A percentile compares a stretch with the other conserved stretches of the same genome.
Conservation (phyloP, 2,888 invertebrate genomes). For the Thecophora atra region DNA sequence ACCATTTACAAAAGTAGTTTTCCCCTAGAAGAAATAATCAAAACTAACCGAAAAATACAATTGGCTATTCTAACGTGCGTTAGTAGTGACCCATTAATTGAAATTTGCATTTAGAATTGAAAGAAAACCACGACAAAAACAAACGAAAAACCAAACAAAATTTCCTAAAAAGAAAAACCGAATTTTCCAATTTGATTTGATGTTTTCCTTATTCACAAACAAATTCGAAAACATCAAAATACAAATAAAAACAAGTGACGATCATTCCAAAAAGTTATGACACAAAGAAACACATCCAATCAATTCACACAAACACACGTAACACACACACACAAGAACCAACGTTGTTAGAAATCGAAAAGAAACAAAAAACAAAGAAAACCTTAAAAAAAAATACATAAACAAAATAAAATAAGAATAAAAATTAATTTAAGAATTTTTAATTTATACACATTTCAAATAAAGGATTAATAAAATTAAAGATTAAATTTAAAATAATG, state of each 20-base stretch:
- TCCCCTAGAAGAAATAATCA: neutral
- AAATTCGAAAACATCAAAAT: conserved; percentile 37
- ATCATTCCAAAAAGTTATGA: conserved; percentile 29
- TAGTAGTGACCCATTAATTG: conserved; percentile 19
- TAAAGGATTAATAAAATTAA: neutral
- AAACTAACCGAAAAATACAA: neutral
- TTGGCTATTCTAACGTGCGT: conserved; percentile 26
- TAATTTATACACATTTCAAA: no score
- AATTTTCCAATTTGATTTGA: conserved; percentile 43
- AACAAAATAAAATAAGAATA: neutral
- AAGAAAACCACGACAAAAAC: conserved; percentile 35
- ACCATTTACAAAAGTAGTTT: neutral
- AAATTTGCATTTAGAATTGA: conserved; percentile 38
- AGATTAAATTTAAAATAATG: neutral
- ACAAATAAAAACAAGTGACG: conserved; percentile 37
- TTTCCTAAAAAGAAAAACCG: conserved; percentile 16
- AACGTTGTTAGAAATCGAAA: neutral
- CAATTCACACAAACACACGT: no score
- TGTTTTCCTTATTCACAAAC: conserved; percentile 53
- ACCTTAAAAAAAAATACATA: conserved; percentile 22
- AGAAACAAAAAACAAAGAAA: neutral
- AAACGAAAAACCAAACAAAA: conserved; percentile 30
- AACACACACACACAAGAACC: conserved; percentile 23
- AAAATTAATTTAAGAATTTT: no score
- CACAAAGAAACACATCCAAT: no score